Base-by-base conservation (phyloP, 1,140 invertebrate genomes). In the Diabrotica virgifera region DNA sequence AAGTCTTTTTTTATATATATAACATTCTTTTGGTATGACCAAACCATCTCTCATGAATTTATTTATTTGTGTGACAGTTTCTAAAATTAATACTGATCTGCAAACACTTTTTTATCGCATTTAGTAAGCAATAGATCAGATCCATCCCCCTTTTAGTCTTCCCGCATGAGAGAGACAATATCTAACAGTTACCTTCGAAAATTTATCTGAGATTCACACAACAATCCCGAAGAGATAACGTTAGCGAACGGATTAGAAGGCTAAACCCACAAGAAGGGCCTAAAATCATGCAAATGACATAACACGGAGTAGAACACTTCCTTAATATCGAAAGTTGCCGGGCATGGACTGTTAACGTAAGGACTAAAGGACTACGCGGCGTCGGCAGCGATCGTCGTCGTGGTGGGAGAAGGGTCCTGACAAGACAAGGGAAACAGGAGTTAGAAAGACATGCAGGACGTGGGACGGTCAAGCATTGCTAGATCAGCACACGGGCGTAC, bases 251-350 rank as follows among this genome's bases (percentile, higher is more conserved):
- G 40, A 46, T 46, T 46, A 46, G 40, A 5, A n/a, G 8, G 40
- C 40, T 46, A 46, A 46, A 46, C 40, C 40, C 40, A 46, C 40
- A 46, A 46, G 40, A 46, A 46, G n/a, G 40, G 40, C n/a, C 40
- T 46, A 60, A 60, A 60, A 40, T 38, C 68, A 69, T 69, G 68
- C 64, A 69, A 69, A 69, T 69, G 68, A 69, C 68, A 65, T 69
- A 64, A 69, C 68, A 69, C 66, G 68, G 64, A 69, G 68, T 66
- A 62, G 64, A 69, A 69, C 68, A 69, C 65, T 69, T 69, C 68
- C 68, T 69, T 69, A 69, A 69, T 69, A 69, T 69, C 68, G 62
- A 60, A 52, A 60, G 59, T 60, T 60, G 50, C 40, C n/a, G 8
- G 46, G 14, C 46, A 51, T 60, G 40, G 59, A 52, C 59, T 40